A percentile compares a stretch with the other conserved stretches of the same genome.
Conservation (phyloP, 35 echinoderm and acorn worm genomes). For the Lytechinus variegatus region DNA sequence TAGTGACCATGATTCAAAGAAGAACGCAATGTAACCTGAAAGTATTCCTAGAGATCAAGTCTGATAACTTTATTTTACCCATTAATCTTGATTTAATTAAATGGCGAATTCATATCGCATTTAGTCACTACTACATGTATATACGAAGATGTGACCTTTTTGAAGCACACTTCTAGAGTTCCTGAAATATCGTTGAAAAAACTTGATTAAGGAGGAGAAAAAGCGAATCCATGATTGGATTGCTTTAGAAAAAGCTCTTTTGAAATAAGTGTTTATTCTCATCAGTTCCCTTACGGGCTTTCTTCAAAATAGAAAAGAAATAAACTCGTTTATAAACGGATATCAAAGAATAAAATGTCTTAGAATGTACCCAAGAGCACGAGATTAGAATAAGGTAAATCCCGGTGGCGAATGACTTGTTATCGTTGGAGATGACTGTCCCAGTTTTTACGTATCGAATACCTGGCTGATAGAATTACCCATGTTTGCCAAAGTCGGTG, state of each 20-base stretch:
- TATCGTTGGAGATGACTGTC: neutral
- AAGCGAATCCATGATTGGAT: neutral
- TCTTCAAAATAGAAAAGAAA: neutral
- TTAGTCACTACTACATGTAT: neutral
- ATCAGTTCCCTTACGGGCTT: neutral
- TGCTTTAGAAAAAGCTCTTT: neutral
- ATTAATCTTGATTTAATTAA: neutral
- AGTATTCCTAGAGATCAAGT: no score
- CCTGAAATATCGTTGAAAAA: neutral
- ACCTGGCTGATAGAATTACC: slow-evolving; percentile 22
- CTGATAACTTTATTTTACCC: no score
- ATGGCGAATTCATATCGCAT: neutral
- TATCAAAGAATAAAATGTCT: neutral
- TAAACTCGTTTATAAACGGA: neutral
- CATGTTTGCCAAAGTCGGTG: slow-evolving; percentile 11
- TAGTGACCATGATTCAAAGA: no score
- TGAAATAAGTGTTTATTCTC: neutral
- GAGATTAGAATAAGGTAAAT: slow-evolving; percentile 20
- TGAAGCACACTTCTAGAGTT: neutral
- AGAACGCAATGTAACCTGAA: no score
- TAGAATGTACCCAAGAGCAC: neutral
- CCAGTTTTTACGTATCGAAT: slow-evolving; percentile 20
- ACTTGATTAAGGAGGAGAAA: neutral
- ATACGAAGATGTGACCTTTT: neutral
- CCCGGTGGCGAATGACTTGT: slow-evolving; percentile 15